Evolutionary conservation across 2,113 vertebrate genomes (phyloP).

Genomic region (Neopipo cinnamomea): DNA sequence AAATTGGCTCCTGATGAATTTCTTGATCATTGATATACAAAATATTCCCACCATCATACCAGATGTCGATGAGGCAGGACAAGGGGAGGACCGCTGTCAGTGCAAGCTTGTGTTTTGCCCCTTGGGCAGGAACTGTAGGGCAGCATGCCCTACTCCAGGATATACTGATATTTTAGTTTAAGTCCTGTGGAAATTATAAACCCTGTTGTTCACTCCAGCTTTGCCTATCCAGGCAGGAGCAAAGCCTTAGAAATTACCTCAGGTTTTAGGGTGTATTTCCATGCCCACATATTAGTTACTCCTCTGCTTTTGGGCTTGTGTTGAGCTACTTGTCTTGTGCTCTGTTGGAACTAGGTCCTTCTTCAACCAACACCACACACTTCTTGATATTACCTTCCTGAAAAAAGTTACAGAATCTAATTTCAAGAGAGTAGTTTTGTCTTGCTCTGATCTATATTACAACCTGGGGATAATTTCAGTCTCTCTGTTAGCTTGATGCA

Average conservation of each 20-base stretch:
- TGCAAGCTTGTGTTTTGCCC: background rate
- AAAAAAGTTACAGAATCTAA: background rate
- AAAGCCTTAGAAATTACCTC: background rate
- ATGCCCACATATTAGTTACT: background rate
- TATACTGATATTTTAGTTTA: background rate
- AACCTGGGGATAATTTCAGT: background rate
- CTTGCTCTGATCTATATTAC: background rate
- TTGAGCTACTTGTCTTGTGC: background rate
- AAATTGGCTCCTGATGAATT: background rate
- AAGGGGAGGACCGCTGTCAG: fast-evolving
- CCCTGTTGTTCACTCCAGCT: background rate
- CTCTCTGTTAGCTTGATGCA: background rate
- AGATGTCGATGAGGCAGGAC: background rate
- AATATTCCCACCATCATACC: background rate
- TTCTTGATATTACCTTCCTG: background rate
- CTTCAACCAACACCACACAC: background rate
- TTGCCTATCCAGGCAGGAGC: background rate
- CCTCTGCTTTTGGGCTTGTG: background rate
- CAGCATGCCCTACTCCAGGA: background rate
- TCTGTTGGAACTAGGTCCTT: background rate
- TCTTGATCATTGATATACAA: background rate
- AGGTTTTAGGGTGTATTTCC: background rate
- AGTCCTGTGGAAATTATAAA: background rate
- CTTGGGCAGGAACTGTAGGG: background rate
- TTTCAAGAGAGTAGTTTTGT: background rate